Conservation (phyloP, 2,113 vertebrate species). For the Lophotis ruficrista region DNA sequence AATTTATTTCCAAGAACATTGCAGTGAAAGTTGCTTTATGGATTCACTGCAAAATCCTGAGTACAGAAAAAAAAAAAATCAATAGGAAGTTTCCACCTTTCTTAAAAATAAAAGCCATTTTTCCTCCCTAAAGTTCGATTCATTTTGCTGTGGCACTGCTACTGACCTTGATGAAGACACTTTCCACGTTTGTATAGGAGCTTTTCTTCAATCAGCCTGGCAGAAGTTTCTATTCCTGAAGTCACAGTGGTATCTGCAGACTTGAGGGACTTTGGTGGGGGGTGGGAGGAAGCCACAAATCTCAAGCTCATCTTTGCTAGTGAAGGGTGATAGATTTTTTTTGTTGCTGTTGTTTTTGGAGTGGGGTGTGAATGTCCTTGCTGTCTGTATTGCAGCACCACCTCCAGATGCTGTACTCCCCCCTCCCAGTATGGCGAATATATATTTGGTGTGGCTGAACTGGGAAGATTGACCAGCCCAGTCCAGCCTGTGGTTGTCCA, state of each 20-base stretch:
- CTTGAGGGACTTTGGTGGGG: not conserved
- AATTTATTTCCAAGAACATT: conserved; percentile 58
- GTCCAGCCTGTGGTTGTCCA: not conserved
- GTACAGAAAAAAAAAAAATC: conserved; percentile 22
- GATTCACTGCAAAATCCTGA: conserved; percentile 40
- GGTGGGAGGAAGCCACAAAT: not conserved
- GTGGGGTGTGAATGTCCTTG: not conserved
- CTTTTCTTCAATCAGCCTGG: conserved; percentile 2
- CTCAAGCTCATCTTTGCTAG: not conserved
- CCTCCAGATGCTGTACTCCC: not conserved
- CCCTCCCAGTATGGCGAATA: not conserved
- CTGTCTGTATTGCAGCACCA: not conserved
- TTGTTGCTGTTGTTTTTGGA: not conserved
- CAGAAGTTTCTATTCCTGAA: not conserved
- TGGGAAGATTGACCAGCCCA: not conserved
- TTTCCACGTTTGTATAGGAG: not conserved
- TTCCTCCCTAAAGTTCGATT: conserved; percentile 11
- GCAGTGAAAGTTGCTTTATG: not conserved
- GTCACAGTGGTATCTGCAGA: not conserved
- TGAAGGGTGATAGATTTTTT: not conserved
- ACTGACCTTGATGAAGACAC: conserved; percentile 33
- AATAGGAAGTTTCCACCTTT: not conserved
- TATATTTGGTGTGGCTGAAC: rapidly evolving
- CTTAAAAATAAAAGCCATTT: conserved; percentile 23
- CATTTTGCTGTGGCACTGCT: not conserved